These are phyloP conservation scores for Nothocercus nigrocapillus DNA, from an alignment of 2,113 vertebrate species.

Conservation along the genomic window DNA sequence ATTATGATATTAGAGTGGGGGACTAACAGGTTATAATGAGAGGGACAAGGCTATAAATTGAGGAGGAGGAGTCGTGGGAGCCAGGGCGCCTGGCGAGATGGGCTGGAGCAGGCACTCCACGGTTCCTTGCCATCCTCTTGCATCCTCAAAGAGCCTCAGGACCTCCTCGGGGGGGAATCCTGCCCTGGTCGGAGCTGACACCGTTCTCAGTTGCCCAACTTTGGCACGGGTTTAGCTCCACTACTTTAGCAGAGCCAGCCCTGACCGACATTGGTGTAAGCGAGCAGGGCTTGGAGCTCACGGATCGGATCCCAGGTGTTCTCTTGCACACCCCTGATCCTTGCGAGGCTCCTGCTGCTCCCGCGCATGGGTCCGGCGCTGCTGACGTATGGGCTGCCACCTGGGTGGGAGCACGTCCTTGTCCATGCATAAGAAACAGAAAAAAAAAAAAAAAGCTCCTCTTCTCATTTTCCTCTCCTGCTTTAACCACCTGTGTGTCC, in stretches of 20 bases:
- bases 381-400: slow-evolving; percentile 16
- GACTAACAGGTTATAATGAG: background rate
- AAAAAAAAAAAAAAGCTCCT: background rate
- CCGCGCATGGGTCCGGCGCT: background rate
- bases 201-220: background rate
- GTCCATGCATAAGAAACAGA: slow-evolving; percentile 7
- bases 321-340: background rate
- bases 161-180: background rate
- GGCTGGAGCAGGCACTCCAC: background rate
- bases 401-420: background rate
- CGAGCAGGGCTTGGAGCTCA: background rate
- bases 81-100: background rate
- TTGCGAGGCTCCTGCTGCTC: background rate
- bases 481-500: background rate
- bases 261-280: background rate
- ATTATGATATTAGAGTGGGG: background rate
- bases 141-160: background rate
- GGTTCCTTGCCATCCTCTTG: background rate
- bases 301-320: background rate
- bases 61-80: background rate
- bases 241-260: background rate
- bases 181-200: background rate
- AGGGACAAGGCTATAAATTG: background rate
- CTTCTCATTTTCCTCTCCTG: background rate
- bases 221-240: background rate